Conservation (phyloP, 2,888 invertebrate genomes). For the Apotomis betuletana region DNA sequence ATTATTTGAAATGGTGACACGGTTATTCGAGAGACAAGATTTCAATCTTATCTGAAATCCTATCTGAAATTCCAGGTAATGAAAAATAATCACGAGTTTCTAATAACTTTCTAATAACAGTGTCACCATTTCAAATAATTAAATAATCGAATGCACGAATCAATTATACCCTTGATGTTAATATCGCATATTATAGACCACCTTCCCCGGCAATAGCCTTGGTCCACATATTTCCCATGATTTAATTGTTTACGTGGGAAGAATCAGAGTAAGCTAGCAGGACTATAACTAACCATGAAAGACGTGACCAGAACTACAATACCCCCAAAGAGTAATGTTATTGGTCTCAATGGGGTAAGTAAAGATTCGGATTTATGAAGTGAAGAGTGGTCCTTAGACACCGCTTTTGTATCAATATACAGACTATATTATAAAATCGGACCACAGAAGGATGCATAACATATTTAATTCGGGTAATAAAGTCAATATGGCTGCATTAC, state of each 20-base stretch:
- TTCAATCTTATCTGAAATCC: too few species aligned
- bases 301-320: constrained; percentile 34
- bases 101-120: too few species aligned
- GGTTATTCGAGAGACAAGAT: too few species aligned
- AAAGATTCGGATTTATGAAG: constrained; percentile 28
- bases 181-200: background rate
- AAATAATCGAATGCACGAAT: too few species aligned
- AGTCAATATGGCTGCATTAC: background rate
- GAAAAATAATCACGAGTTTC: too few species aligned
- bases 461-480: background rate
- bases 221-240: constrained; percentile 31
- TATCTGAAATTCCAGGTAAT: too few species aligned
- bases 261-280: constrained; percentile 11
- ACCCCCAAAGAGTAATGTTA: constrained; percentile 8
- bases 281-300: constrained; percentile 26
- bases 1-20: too few species aligned
- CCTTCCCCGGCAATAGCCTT: constrained; percentile 9
- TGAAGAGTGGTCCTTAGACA: constrained; percentile 21
- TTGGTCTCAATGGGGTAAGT: constrained; percentile 13
- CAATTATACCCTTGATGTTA: background rate
- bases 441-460: background rate
- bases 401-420: background rate
- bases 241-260: constrained; percentile 39
- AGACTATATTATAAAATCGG: constrained; percentile 2
- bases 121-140: too few species aligned